Conservation (phyloP, 2,888 invertebrate genomes). For the Dusona sp. region DNA sequence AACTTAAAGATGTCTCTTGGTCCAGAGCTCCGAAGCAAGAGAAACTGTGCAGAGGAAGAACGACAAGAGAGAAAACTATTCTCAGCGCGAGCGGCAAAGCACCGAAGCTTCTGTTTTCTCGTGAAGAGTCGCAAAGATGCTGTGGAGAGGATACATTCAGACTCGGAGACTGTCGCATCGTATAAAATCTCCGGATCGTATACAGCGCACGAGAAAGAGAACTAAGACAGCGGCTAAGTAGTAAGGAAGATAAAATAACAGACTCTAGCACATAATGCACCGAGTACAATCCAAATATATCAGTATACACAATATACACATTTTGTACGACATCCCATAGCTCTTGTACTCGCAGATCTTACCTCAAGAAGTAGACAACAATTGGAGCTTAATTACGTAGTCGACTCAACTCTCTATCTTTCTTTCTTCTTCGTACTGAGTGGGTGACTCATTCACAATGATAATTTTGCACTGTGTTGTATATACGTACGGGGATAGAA, state of each 20-base stretch:
- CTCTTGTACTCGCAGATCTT: conserved; percentile 51
- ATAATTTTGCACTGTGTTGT: conserved; percentile 38
- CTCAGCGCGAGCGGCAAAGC: conserved; percentile 51
- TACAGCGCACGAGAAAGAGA: conserved; percentile 12
- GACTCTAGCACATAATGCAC: conserved; percentile 65
- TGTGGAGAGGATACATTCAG: conserved; percentile 54
- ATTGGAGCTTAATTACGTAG: conserved; percentile 79
- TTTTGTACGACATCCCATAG: conserved; percentile 49
- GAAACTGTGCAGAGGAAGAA: conserved; percentile 33
- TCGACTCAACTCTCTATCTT: conserved; percentile 57
- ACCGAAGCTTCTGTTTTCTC: conserved; percentile 53
- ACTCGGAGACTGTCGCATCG: conserved; percentile 45
- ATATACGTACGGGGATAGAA: conserved; percentile 36
- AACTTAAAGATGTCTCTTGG: conserved; percentile 23
- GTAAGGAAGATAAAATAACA: conserved; percentile 14
- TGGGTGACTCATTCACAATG: conserved; percentile 62
- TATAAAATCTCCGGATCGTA: conserved; percentile 49
- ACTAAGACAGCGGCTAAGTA: not conserved
- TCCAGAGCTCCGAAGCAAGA: conserved; percentile 10
- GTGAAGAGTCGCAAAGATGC: conserved; percentile 50
- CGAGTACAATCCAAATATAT: conserved; percentile 31
- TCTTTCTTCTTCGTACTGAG: conserved; percentile 31
- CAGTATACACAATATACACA: conserved; percentile 35
- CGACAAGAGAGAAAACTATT: conserved; percentile 62
- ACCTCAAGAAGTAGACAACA: conserved; percentile 73